phyloP scores from a whole-genome alignment of 2,888 invertebrate genomes.

The Eilema depressum region DNA sequence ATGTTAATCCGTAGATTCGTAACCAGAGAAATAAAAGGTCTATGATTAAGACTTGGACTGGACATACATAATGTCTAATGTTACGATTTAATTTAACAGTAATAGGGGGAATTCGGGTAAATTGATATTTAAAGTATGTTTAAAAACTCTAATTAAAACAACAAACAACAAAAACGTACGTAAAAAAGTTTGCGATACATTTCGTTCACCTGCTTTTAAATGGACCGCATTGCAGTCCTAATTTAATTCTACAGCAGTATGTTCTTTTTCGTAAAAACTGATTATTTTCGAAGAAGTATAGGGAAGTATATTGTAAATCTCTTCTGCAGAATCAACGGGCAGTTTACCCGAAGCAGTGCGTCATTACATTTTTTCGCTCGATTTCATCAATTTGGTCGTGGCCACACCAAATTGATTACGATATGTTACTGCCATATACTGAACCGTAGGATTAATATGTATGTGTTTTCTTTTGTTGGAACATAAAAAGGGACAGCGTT shows the following conservation, averaged over 20 bases:
- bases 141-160: background rate
- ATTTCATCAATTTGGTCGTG: constrained; percentile 53
- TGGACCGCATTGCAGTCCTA: background rate
- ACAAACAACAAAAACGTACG: background rate
- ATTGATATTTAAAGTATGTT: background rate
- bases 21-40: background rate
- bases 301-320: background rate
- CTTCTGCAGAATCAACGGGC: background rate
- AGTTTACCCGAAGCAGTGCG: constrained; percentile 42
- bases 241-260: background rate
- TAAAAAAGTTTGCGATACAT: background rate
- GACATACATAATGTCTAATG: background rate
- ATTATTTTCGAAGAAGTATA: background rate
- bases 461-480: constrained; percentile 41
- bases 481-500: constrained; percentile 31
- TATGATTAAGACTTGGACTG: background rate
- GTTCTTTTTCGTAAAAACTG: background rate
- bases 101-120: background rate
- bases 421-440: constrained; percentile 48
- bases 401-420: constrained; percentile 57
- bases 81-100: background rate
- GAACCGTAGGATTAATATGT: constrained; percentile 48
- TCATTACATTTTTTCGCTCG: constrained; percentile 61
- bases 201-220: background rate
- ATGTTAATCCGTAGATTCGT: background rate